phyloP scores from a whole-genome alignment of 2,888 invertebrate species.

The Eugnorisma glareosa region DNA sequence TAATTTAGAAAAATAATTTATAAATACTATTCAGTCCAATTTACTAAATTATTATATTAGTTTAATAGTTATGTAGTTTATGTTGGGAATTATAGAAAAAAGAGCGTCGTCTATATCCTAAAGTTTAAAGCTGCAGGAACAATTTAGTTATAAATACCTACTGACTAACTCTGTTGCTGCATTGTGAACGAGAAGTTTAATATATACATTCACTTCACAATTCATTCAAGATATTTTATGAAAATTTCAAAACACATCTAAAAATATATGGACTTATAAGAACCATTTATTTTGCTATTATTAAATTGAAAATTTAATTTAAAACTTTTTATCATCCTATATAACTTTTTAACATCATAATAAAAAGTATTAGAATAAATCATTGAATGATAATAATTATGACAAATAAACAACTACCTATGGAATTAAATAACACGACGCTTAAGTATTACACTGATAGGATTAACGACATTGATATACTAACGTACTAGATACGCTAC shows the following conservation, averaged over 20 bases:
- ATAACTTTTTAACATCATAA: background rate
- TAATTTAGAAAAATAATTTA: conserved; percentile 67
- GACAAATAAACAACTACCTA: conserved; percentile 45
- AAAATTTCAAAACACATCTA: conserved; percentile 16
- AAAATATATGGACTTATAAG: conserved; percentile 25
- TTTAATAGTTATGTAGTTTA: conserved; percentile 31
- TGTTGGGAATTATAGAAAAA: conserved; percentile 19
- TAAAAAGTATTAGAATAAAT: conserved; percentile 24
- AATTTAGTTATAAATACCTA: conserved; percentile 63
- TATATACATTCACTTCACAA: conserved; percentile 17
- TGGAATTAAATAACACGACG: conserved; percentile 57
- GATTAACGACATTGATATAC: conserved; percentile 25
- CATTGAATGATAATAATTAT: conserved; percentile 42
- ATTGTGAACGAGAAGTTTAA: conserved; percentile 31
- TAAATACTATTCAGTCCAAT: conserved; percentile 69
- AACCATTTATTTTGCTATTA: conserved; percentile 8
- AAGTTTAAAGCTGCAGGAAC: conserved; percentile 56
- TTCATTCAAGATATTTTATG: conserved; percentile 10
- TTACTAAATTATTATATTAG: conserved; percentile 39
- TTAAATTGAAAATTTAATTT: conserved; percentile 5
- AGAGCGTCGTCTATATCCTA: conserved; percentile 23
- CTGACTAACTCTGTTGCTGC: conserved; percentile 43
- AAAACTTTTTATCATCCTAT: too few species aligned
- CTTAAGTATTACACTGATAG: conserved; percentile 53
- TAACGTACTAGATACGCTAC: conserved; percentile 7